Percentiles rank a stretch among this genome's conserved stretches.
Conservation (phyloP, 30 jellyfish, hydroid and myxozoan genomes). For the Nemopilema nomurai region DNA sequence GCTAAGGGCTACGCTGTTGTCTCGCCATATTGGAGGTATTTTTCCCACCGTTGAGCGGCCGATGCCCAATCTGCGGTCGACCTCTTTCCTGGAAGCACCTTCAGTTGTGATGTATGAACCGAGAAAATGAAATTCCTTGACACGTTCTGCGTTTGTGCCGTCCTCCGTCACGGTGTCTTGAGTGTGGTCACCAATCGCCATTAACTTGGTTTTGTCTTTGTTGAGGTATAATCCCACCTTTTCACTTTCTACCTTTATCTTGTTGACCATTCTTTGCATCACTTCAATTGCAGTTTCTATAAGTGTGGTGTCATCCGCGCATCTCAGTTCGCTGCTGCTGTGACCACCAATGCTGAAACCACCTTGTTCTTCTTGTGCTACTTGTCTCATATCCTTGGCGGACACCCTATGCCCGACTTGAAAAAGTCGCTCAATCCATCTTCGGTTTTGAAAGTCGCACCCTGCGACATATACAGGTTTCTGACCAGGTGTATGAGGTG, state of each 20-base stretch:
- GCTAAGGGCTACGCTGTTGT: not conserved
- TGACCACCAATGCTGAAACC: not conserved
- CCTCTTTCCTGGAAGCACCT: not conserved
- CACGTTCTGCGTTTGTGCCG: not conserved
- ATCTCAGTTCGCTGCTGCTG: not conserved
- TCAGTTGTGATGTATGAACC: conserved; percentile 1
- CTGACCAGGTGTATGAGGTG: conserved; percentile 12
- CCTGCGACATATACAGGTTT: not conserved
- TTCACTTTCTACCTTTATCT: conserved; percentile 1
- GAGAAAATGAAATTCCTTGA: not conserved
- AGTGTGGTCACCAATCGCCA: not conserved
- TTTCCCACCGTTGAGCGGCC: conserved; percentile 6
- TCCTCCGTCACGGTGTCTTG: not conserved
- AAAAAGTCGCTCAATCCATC: not conserved
- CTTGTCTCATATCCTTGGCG: conserved; percentile 15
- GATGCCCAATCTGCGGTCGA: not conserved
- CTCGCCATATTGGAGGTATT: not conserved
- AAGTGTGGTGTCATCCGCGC: conserved; percentile 33
- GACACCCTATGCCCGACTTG: conserved; percentile 25
- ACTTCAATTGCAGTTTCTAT: not conserved
- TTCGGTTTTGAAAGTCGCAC: conserved; percentile 3
- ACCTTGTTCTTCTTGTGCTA: not conserved
- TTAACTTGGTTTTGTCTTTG: conserved; percentile 11
- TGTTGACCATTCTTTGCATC: conserved; percentile 6
- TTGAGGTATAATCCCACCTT: conserved; percentile 5